Base-by-base conservation (phyloP, 2,113 vertebrate genomes). In the Paradisaea rubra region DNA sequence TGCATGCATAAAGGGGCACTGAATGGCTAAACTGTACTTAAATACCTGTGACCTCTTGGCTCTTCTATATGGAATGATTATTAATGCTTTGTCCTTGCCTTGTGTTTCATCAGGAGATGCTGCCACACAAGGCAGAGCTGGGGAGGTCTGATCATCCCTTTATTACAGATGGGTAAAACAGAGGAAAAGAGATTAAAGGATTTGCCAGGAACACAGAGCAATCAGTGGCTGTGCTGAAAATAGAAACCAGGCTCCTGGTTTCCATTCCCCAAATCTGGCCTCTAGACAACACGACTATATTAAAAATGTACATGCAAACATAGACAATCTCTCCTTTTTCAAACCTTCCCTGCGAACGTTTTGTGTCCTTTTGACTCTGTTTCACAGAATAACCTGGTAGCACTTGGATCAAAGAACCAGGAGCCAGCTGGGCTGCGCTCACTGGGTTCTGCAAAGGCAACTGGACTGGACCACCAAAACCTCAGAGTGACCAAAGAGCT, bases 101-200 rank as follows among this genome's bases (percentile, higher is more conserved):
- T 0, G 0, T 64, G 60, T 71, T 94, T 73, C 88, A n/a, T 86
- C 64, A 56, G 82, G 74, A 76, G 90, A 65, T 91, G 79, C 68
- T 87, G 91, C 81, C 73, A 44, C 81, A 69, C 27, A 19, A 76
- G 66, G 86, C 91, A 69, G 61, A 85, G 81, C 74, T 74, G 79
- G 72, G 78, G 70, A 90, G 56, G 44, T 56, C 92, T 95, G 61
- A 86, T 89, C 81, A 92, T 90, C 90, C 72, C 82, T 91, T 93
- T 95, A 94, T 94, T 94, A 88, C 90, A 90, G 91, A 83, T 77
- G 93, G 94, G 81, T 76, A 82, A 89, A 95, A 91, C 87, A 93
- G 91, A 96, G 70, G 84, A 83, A 77, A 94, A 91, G 94, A 95
- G 94, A 95, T 95, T 96, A 95, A 94, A 94, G 95, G 90, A 94